Conservation (phyloP, 2,888 invertebrate genomes). For the Azorinus chamasolen region DNA sequence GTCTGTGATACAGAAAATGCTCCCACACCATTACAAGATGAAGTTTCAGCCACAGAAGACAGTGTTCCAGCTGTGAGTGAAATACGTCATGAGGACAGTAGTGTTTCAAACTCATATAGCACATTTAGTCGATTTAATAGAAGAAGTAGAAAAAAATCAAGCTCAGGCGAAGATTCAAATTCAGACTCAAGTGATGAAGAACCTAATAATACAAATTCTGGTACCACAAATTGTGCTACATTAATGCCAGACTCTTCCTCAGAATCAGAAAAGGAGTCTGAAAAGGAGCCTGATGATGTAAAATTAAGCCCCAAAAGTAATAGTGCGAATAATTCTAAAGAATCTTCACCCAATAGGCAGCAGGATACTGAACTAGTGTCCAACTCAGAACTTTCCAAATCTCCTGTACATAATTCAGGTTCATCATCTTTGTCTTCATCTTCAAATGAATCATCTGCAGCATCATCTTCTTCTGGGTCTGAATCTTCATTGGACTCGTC, state of each 20-base stretch:
- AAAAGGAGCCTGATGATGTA: too few relatives aligned
- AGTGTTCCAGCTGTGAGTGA: conserved; percentile 8
- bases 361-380: too few relatives aligned
- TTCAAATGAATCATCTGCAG: not conserved
- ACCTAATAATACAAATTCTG: conserved; percentile 3
- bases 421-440: conserved; percentile 1
- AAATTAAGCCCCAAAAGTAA: not conserved
- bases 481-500: conserved; percentile 24
- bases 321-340: not conserved
- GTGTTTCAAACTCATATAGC: conserved; percentile 55
- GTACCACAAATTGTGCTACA: too few relatives aligned
- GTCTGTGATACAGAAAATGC: conserved; percentile 10
- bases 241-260: conserved; percentile 2
- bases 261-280: conserved; percentile 4
- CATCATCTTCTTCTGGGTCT: conserved; percentile 7
- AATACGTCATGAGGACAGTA: conserved; percentile 42
- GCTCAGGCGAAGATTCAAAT: conserved; percentile 42
- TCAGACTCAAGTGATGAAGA: conserved; percentile 22
- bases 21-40: not conserved
- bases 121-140: conserved; percentile 61
- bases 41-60: not conserved
- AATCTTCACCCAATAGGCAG: too few relatives aligned
- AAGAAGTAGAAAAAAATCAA: conserved; percentile 38
- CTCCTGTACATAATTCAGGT: not conserved
- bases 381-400: too few relatives aligned